Evolutionary conservation across 2,888 invertebrate genomes (phyloP), one percentile per base, ranked within the genome.

Genomic region (Lamproptera curius): DNA sequence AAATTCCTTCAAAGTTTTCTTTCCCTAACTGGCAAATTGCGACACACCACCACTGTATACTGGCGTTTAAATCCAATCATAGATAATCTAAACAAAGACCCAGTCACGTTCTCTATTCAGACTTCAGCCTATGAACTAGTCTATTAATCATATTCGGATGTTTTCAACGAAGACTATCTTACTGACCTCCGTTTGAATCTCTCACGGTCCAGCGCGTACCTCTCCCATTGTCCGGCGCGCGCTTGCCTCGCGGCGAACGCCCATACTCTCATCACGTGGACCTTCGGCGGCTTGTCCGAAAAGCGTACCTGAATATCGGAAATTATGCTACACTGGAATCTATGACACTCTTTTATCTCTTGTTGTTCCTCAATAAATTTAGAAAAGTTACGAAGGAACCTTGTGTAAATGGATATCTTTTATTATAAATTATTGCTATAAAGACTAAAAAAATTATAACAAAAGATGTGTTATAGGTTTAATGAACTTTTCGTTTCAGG

Each of bases 191-290:
- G 63, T 55, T 77, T 78, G 55, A 90, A 90, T 15, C 90, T 62
- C 10, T 82, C 86, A 3, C 88, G 63, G 57, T 92, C 92, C 0
- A 89, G 65, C 0, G 89, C 89, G 56, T 76, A 75, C 50, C 84
- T 70, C 65, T 91, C 90, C 92, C 92, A 92, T 47, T 88, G 82
- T 0, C 91, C 90, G 17, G 85, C 82, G 5, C 92, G 73, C 8
- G 91, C 91, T 39, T 89, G 88, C 3, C 89, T 72, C 52, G 91
- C 90, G 1, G 91, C 92, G 64, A 77, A 90, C 42, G 89, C 71
- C 92, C 92, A 92, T 1, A 89, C 86, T 3, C 89, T 68, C 89
- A 92, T 89, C 42, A 88, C 83, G 63, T 88, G 90, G 35, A 92
- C 88, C 51, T 82, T 76, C 0, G 90, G 90, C 1, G 88, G 84